Evolutionary conservation across 2,113 vertebrate species (phyloP).

Genomic region (Takifugu bimaculatus): DNA sequence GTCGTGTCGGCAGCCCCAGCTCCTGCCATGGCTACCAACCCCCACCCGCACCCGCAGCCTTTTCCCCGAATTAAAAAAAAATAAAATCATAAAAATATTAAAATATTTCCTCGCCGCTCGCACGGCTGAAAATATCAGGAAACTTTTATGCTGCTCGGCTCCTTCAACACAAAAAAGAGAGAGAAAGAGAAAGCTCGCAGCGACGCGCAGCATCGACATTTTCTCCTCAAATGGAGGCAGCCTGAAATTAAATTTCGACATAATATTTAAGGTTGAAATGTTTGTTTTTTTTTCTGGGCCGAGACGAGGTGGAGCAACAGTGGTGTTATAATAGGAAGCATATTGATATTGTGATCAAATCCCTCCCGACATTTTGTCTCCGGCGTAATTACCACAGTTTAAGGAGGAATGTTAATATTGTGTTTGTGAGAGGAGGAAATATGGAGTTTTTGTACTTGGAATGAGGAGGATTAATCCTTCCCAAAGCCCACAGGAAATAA

Average conservation of each 20-base stretch:
- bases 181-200: not conserved
- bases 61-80: not conserved
- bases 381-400: slow-evolving; percentile 54
- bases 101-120: slow-evolving; percentile 18
- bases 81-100: slow-evolving; percentile 33
- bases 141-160: slow-evolving; percentile 52
- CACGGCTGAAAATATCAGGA: slow-evolving; percentile 46
- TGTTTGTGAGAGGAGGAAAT: slow-evolving; percentile 19
- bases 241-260: slow-evolving; percentile 35
- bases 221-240: not conserved
- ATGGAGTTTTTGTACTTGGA: slow-evolving; percentile 44
- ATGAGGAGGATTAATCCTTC: slow-evolving; percentile 31
- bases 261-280: slow-evolving; percentile 45
- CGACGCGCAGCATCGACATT: slow-evolving; percentile 23
- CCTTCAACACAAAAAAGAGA: not conserved
- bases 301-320: slow-evolving; percentile 56
- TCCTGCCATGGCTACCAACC: slow-evolving; percentile 58
- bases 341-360: slow-evolving; percentile 64
- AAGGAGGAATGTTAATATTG: slow-evolving; percentile 62
- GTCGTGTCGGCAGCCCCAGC: slow-evolving; percentile 70
- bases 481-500: slow-evolving; percentile 29
- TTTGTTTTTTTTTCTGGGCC: slow-evolving; percentile 27
- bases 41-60: slow-evolving; percentile 59
- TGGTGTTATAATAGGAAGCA: slow-evolving; percentile 55
- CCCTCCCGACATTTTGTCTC: slow-evolving; percentile 69